Evolutionary conservation across 2,888 invertebrate genomes (phyloP), one percentile per base, ranked within the genome.

Genomic region (Eucriotettix oculatus): DNA sequence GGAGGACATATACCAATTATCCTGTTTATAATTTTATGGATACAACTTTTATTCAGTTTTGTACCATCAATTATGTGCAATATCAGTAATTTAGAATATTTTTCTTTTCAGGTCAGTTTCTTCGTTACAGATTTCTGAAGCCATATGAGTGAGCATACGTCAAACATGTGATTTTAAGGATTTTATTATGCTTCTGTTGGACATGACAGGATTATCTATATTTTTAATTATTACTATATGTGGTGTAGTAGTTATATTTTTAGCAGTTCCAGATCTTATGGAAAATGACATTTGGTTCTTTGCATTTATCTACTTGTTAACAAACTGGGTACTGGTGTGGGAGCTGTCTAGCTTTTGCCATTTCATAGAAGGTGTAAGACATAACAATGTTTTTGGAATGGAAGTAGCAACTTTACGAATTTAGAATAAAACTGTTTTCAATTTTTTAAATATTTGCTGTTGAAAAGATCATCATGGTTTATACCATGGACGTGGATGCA

Each of bases 281-380:
- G 63, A 63, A 52, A 63, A 58, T 61, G 61, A 63, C 41, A 56
- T 61, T 41, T 63, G 63, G 63, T 61, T 63, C 59, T 53, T 63
- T 42, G 61, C 63, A 44, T 61, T 63, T 42, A 52, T 63, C 41
- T 61, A 61, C 55, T 57, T 63, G 55, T 42, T 63, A 53, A 61
- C 63, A 1, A 63, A 63, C 29, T 63, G 63, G 62, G 62, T 62
- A 10, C 48, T 62, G 16, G 59, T 62, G 1, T 63, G 63, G 61
- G 60, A 61, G 59, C 42, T 61, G 12, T 61, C 60, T 54, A 63
- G 61, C 54, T 59, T 63, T 29, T 63, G 60, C 41, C 60, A 60
- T 60, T 60, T 62, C 40, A 60, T 62, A 16, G 63, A 63, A 58
- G 59, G 57, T 58, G 58, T 59, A 41, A 61, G 59, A 42, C 59